A percentile compares a stretch with the other conserved stretches of the same genome.
Evolutionary conservation across 2,888 invertebrate species (phyloP).

Genomic region (Lochmaea crataegi): DNA sequence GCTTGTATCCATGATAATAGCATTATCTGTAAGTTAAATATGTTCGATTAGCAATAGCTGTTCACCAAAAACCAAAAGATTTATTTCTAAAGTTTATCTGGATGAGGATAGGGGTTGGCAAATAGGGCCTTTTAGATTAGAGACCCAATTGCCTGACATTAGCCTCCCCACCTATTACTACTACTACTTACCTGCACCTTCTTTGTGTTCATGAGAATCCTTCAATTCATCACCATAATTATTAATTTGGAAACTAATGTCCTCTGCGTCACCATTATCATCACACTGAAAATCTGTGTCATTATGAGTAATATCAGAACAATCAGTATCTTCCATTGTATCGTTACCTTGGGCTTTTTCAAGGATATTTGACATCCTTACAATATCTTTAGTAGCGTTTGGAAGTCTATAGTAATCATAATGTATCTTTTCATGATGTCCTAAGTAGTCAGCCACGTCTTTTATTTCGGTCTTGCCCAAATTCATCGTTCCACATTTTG

Average conservation of each 20-base stretch:
- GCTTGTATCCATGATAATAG: neutral
- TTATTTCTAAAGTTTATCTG: too few species aligned
- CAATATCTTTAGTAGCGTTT: conserved; percentile 26
- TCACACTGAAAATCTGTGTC: neutral
- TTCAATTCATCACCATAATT: neutral
- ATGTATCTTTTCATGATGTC: conserved; percentile 29
- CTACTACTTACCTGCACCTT: neutral
- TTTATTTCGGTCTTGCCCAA: too few species aligned
- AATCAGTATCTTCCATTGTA: neutral
- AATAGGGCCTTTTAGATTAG: neutral
- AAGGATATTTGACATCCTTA: conserved; percentile 28
- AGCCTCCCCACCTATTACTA: neutral
- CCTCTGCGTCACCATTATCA: neutral
- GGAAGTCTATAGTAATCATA: conserved; percentile 23
- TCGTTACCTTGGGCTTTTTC: conserved; percentile 27
- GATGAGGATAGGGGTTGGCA: neutral
- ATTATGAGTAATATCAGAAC: neutral
- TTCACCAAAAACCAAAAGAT: too few species aligned
- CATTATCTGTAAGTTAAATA: neutral
- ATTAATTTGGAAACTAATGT: too few species aligned
- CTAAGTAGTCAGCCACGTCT: too few species aligned
- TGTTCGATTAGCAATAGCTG: neutral
- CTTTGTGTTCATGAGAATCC: neutral
- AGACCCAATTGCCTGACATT: neutral
- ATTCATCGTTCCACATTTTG: conserved; percentile 31